These are phyloP conservation scores for Aquatica leii DNA, from an alignment of 2,888 invertebrate species.

Conservation along the genomic window DNA sequence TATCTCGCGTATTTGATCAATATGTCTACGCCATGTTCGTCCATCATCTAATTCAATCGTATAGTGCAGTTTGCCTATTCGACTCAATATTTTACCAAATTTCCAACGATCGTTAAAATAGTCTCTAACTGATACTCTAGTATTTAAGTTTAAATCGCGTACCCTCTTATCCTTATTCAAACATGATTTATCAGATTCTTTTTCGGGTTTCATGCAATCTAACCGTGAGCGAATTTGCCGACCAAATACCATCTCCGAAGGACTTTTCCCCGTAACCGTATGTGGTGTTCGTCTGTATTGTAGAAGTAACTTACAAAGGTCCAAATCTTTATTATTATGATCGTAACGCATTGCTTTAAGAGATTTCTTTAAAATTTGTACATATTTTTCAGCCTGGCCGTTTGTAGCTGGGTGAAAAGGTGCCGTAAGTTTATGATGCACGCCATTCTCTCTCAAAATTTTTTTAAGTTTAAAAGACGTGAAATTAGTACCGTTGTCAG, in stretches of 20 bases:
- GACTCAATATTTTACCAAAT: constrained; percentile 34
- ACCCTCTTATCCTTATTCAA: background rate
- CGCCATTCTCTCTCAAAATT: constrained; percentile 28
- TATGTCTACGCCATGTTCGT: constrained; percentile 36
- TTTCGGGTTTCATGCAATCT: background rate
- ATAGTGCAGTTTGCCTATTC: constrained; percentile 39
- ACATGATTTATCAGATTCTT: background rate
- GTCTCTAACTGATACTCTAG: constrained; percentile 31
- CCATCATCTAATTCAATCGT: constrained; percentile 39
- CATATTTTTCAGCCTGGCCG: too few species aligned
- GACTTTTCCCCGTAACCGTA: background rate
- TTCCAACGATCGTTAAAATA: constrained; percentile 36
- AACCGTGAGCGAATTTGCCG: background rate
- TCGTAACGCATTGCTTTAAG: background rate
- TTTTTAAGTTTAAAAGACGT: constrained; percentile 39
- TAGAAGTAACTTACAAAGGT: background rate
- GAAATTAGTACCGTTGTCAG: constrained; percentile 44
- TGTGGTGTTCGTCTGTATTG: background rate
- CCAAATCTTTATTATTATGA: background rate
- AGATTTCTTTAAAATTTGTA: too few species aligned
- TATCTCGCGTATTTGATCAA: constrained; percentile 40
- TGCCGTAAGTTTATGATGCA: constrained; percentile 28
- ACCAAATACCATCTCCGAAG: background rate
- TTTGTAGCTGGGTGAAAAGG: constrained; percentile 36
- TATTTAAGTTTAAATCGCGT: constrained; percentile 10